phyloP scores from a whole-genome alignment of 92 coral and sea anemone species.

The Epizoanthus ramosus region DNA sequence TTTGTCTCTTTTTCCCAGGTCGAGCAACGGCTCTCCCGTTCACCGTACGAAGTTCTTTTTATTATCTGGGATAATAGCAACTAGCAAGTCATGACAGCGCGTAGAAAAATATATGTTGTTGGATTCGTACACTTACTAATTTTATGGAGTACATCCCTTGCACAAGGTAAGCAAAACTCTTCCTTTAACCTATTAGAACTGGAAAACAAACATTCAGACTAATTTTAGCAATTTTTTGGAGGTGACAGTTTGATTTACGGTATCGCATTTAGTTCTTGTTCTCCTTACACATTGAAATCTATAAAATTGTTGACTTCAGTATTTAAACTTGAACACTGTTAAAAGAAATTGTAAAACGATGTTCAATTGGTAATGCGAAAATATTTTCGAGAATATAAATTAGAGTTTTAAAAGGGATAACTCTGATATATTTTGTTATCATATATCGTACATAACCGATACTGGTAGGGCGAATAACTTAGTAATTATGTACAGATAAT shows the following conservation, averaged over 20 bases:
- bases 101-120: not conserved
- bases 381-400: not conserved
- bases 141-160: slow-evolving; percentile 11
- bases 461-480: not conserved
- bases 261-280: not conserved
- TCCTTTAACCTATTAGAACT: not conserved
- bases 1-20: slow-evolving; percentile 1
- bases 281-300: not conserved
- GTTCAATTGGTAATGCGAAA: not conserved
- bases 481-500: too few relatives aligned
- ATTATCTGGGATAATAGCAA: slow-evolving; percentile 69
- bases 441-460: slow-evolving; percentile 14
- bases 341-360: not conserved
- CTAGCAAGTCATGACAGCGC: slow-evolving; percentile 71
- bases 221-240: not conserved
- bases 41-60: not conserved
- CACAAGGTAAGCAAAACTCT: slow-evolving; percentile 4
- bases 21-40: slow-evolving; percentile 22
- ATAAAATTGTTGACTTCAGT: too few relatives aligned
- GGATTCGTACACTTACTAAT: slow-evolving; percentile 2
- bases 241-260: not conserved
- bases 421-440: not conserved
- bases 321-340: too few relatives aligned
- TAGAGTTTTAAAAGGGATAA: not conserved
- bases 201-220: not conserved